phyloP scores from a whole-genome alignment of 2,113 vertebrate genomes.

The Pseudopodoces humilis region DNA sequence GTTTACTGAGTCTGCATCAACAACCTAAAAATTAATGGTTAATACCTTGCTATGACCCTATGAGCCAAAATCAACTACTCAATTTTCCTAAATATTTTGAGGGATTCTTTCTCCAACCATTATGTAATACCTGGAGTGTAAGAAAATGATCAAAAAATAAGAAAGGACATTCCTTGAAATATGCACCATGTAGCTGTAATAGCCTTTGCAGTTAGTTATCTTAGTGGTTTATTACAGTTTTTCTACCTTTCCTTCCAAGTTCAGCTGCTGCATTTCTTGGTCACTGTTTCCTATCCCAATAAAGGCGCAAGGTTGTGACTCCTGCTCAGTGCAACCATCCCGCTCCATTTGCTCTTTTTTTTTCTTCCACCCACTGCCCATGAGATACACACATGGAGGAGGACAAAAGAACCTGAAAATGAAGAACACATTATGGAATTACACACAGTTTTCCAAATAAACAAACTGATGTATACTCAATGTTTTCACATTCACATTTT shows the following conservation, averaged over 20 bases:
- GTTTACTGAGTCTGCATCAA: not conserved
- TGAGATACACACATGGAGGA: constrained; percentile 97
- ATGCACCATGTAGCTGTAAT: not conserved
- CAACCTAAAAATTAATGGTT: not conserved
- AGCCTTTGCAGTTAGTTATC: not conserved
- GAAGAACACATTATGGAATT: not conserved
- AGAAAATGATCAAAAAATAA: not conserved
- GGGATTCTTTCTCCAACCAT: not conserved
- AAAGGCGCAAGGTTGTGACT: constrained; percentile 97
- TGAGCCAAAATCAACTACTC: not conserved
- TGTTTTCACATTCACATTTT: not conserved
- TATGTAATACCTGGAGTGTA: not conserved
- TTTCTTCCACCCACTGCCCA: constrained; percentile 99
- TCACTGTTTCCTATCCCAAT: constrained; percentile 99
- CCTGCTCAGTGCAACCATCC: constrained; percentile 96
- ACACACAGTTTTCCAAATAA: not conserved
- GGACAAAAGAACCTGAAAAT: constrained; percentile 94
- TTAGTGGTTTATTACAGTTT: not conserved
- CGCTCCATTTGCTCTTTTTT: constrained; percentile 99
- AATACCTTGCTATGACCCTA: not conserved
- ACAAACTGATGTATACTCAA: not conserved
- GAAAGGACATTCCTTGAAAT: not conserved
- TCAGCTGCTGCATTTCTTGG: constrained; percentile 99
- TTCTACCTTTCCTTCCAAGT: constrained; percentile 97
- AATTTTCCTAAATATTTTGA: not conserved